Evolutionary conservation across 2,113 vertebrate species (phyloP), one percentile per base, ranked within the genome.

Genomic region (Gambusia affinis): DNA sequence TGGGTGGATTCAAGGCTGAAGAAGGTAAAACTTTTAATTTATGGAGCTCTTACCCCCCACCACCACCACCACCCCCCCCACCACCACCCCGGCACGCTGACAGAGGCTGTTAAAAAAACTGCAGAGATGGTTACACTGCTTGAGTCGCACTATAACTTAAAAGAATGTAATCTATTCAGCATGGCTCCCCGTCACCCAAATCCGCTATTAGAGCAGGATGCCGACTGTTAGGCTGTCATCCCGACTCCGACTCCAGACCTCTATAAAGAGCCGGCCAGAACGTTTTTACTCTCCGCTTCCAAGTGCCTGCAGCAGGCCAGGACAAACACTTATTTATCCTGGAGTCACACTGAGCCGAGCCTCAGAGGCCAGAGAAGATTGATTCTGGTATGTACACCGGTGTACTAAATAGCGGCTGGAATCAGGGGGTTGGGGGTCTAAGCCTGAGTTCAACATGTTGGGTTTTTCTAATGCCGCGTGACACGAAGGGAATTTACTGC

Each of bases 31-130:
- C 63, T 44, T 83, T 73, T 66, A 89, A 94, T 94, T 95, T 94
- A 95, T 91, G 91, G 86, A 67, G 89, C 89, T 69, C 91, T 92
- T 94, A 93, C 92, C 87, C 83, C 88, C 85, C 80, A 3, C 29
- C 29, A 2, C 29, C 2, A 2, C 1, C 29, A 29, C 35, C 35
- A 35, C 8, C 0, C 2, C 2, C 35, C 10, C 35, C 35, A 37
- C 10, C 35, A 37, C 10, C 35, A 11, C 35, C 84, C 39, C 75
- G 82, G 87, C 88, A 91, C 92, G 85, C 83, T 85, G 79, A 86
- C 29, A 81, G 79, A 74, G 82, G 87, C 83, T 72, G 82, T 70
- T 68, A 77, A 84, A 82, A 51, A 83, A 83, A 68, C 72, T 81
- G 78, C 85, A 85, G 86, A 83, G 89, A 86, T 85, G 73, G 85